phyloP scores from a whole-genome alignment of 2,797 vertebrate genomes.

The Acrossocheilus fasciatus region DNA sequence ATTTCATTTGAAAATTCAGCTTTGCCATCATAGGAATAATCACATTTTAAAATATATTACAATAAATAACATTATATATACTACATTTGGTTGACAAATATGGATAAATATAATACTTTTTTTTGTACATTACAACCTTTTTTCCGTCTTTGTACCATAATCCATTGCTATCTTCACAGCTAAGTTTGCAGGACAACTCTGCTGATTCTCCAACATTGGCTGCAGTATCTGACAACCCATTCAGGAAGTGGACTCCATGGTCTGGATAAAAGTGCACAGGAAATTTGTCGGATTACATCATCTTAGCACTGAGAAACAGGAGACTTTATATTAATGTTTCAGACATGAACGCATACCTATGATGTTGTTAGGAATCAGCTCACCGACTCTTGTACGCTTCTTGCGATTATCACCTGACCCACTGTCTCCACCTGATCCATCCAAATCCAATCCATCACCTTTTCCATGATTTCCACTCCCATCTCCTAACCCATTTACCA shows the following conservation, averaged over 20 bases:
- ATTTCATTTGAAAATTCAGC: not conserved
- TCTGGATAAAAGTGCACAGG: slow-evolving; percentile 63
- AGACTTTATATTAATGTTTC: not conserved
- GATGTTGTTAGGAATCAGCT: slow-evolving; percentile 65
- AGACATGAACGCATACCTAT: slow-evolving; percentile 64
- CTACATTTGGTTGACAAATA: not conserved
- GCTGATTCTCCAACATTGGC: slow-evolving; percentile 77
- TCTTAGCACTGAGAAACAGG: not conserved
- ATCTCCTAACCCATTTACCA: slow-evolving; percentile 10
- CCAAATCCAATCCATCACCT: slow-evolving; percentile 33
- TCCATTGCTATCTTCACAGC: slow-evolving; percentile 76
- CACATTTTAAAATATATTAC: not conserved
- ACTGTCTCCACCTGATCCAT: slow-evolving; percentile 32
- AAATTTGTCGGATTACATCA: slow-evolving; percentile 17
- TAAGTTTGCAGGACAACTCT: slow-evolving; percentile 83
- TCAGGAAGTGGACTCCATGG: slow-evolving; percentile 74
- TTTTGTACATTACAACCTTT: slow-evolving; percentile 71
- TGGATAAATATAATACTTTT: not conserved
- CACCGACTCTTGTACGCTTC: slow-evolving; percentile 59
- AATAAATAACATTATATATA: not conserved
- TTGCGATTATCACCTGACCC: slow-evolving; percentile 55
- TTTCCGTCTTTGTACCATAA: slow-evolving; percentile 88
- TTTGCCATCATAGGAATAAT: not conserved
- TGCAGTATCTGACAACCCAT: slow-evolving; percentile 77
- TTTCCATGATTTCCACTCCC: slow-evolving; percentile 4